A percentile compares a stretch with the other conserved stretches of the same genome.
Evolutionary conservation across 1,140 invertebrate species (phyloP).

Genomic region (Sycobia sp.): DNA sequence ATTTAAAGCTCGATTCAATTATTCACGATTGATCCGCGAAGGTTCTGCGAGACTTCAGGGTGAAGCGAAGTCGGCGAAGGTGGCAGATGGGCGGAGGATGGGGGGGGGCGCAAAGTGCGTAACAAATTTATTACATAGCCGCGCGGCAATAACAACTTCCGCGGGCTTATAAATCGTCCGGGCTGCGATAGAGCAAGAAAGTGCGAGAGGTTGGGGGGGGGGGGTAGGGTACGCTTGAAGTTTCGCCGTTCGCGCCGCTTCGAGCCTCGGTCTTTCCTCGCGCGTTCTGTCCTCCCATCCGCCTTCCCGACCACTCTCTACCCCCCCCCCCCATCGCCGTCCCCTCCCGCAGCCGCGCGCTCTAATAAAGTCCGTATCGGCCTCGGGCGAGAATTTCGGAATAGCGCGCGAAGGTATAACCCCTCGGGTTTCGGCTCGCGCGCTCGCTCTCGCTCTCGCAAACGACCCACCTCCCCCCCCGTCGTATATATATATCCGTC

Average conservation of each 20-base stretch:
- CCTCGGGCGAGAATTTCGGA: constrained; percentile 49
- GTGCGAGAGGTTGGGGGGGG: constrained; percentile 7
- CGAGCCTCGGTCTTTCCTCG: constrained; percentile 2
- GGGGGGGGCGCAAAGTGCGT: no score
- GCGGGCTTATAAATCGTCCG: constrained; percentile 35
- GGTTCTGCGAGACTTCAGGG: no score
- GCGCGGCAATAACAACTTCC: constrained; percentile 34
- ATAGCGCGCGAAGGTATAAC: no score
- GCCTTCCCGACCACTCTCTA: no score
- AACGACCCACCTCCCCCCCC: no score
- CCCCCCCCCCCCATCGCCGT: background rate
- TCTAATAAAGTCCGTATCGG: constrained; percentile 54
- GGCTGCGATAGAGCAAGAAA: constrained; percentile 35
- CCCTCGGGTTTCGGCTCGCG: constrained; percentile 34
- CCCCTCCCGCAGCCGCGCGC: no score
- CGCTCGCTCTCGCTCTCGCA: constrained; percentile 5
- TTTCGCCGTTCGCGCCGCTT: no score
- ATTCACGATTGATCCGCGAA: constrained; percentile 10
- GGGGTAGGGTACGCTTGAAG: constrained; percentile 34
- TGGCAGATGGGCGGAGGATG: no score
- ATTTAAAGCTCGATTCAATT: constrained; percentile 7
- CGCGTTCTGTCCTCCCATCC: no score
- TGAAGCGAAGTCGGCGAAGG: no score
- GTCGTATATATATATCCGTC: constrained; percentile 2
- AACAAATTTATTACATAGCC: no score